Evolutionary conservation across 2,113 vertebrate species (phyloP), one percentile per base, ranked within the genome.

Genomic region (Miniopterus natalensis): DNA sequence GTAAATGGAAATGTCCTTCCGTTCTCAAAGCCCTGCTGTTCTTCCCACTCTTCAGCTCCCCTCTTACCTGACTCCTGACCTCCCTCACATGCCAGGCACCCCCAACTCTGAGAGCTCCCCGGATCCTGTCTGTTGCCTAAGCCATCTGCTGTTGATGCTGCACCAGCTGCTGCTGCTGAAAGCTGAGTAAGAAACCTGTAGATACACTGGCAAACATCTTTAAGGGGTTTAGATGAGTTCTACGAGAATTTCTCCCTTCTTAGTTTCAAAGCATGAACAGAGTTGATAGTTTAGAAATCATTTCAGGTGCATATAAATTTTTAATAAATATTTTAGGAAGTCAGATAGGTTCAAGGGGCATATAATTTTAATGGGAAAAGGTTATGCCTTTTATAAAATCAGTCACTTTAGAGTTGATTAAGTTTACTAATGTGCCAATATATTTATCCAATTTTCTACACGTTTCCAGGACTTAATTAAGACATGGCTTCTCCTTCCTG

Each of bases 241-340:
- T 47, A 91, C 51, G 4, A 73, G 3, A 2, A 86, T 21, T 74
- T 78, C 63, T 92, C 79, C n/a, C 90, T 81, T 55, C 23, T 86
- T 47, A 78, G 12, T 86, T 70, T 42, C 88, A 75, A 95, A 87
- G 29, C 27, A 80, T 66, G 68, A 92, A 20, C 17, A 80, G 23
- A 92, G n/a, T 49, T 70, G 61, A 36, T 40, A 84, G 42, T 68
- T 78, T 87, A 13, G 63, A 90, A 94, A 90, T 49, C 75, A 92
- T 75, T 75, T 51, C 42, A 78, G 49, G 7, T 79, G 4, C 55
- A 70, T 75, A 20, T 83, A 70, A 94, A n/a, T 74, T 88, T 55
- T 90, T 18, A 94, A 57, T 42, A 90, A 92, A 85, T 95, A 84
- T 88, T 85, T 92, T 84, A 95, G 66, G 6, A 87, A 77, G 29